Evolutionary conservation across 2,888 invertebrate genomes (phyloP).

Genomic region (Dolichomitus sp.): DNA sequence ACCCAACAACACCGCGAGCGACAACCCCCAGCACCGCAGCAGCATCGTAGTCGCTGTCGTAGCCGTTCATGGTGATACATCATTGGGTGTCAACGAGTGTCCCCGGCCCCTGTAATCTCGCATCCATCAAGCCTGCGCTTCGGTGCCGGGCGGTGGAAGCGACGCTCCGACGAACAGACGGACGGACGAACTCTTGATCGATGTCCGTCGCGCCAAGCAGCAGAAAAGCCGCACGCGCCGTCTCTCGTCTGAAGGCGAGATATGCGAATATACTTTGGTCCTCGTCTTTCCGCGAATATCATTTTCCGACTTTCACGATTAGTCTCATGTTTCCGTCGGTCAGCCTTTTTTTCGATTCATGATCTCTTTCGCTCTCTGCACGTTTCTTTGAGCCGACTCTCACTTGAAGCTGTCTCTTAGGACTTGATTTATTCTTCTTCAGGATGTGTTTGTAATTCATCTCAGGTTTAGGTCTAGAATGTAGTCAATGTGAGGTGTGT

Average conservation of each 20-base stretch:
- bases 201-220: slow-evolving; percentile 67
- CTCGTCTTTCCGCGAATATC: not conserved
- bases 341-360: not conserved
- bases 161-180: slow-evolving; percentile 45
- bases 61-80: slow-evolving; percentile 76
- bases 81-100: slow-evolving; percentile 82
- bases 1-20: slow-evolving; percentile 36
- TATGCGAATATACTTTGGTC: slow-evolving; percentile 9
- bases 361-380: not conserved
- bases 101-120: slow-evolving; percentile 82
- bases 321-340: not conserved
- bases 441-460: not conserved
- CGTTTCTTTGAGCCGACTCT: not conserved
- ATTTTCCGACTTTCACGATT: slow-evolving; percentile 11
- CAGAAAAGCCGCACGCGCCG: slow-evolving; percentile 52
- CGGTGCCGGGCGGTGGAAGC: slow-evolving; percentile 67
- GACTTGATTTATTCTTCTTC: not conserved
- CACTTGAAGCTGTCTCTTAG: not conserved
- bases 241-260: not conserved
- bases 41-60: slow-evolving; percentile 11
- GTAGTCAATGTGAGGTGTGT: not conserved
- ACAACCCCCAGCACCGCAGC: slow-evolving; percentile 16
- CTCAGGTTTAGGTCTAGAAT: not conserved
- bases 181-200: slow-evolving; percentile 79
- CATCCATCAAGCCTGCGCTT: slow-evolving; percentile 83